Percentiles rank a stretch among this genome's conserved stretches.
Conservation (phyloP, 2,888 invertebrate species). For the Lochmaea capreae region DNA sequence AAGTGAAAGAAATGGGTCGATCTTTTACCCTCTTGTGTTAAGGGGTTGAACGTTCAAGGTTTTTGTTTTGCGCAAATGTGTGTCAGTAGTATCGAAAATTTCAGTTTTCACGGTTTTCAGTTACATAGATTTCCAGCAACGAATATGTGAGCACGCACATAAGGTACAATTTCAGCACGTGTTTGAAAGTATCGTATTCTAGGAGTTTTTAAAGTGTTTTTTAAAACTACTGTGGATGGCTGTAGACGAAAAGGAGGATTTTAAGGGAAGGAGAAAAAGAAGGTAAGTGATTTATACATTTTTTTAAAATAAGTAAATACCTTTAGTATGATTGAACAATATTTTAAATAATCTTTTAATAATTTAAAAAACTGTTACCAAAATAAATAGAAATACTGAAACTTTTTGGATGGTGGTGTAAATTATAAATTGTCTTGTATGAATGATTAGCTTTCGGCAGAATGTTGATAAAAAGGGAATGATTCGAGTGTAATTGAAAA, state of each 20-base stretch:
- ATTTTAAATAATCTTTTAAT: no score
- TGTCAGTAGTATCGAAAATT: conserved; percentile 43
- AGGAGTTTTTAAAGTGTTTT: conserved; percentile 25
- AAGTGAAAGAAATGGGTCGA: conserved; percentile 31
- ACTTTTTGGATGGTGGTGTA: no score
- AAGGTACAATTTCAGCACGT: conserved; percentile 19
- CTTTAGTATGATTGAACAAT: no score
- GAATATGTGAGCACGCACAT: conserved; percentile 36
- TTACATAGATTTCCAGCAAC: conserved; percentile 32
- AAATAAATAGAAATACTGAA: no score
- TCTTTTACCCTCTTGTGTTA: conserved; percentile 18
- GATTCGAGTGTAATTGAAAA: no score
- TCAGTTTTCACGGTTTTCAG: conserved; percentile 39
- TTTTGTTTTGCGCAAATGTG: conserved; percentile 45
- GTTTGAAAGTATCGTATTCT: conserved; percentile 27
- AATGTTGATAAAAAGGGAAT: no score
- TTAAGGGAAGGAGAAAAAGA: conserved; percentile 33
- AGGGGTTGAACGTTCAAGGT: conserved; percentile 43
- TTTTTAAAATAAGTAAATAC: no score
- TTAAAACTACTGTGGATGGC: conserved; percentile 40
- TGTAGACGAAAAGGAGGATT: conserved; percentile 42
- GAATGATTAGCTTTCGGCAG: no score
- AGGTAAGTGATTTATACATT: conserved; percentile 30
- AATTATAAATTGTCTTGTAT: no score
- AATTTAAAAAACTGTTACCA: no score